Evolutionary conservation across 2,888 invertebrate genomes (phyloP), one percentile per base, ranked within the genome.

Genomic region (Cantharis flavilabris): DNA sequence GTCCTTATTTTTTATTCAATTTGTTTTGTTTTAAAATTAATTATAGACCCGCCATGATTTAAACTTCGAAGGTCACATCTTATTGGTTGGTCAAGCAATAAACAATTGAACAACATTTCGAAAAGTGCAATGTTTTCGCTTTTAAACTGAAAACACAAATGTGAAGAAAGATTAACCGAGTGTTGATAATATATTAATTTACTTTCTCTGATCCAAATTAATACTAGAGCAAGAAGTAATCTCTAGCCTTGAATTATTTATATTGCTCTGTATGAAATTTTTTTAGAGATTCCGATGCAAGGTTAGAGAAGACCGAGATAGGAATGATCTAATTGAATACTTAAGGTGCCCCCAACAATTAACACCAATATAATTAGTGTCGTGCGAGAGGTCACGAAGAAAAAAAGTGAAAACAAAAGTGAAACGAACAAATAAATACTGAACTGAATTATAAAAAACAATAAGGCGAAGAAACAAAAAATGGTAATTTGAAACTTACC

Each of bases 171-270:
- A 33, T 33, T 13, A 33, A 33, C 13, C 13, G 9, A 33, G 13
- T 49, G 49, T 49, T 49, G 49, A 49, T 49, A 49, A 33, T 13
- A 3, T 33, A 13, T 33, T 33, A 49, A 49, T n/a, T n/a, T 71
- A 73, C 78, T 78, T 78, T 78, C 77, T 75, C 78, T 72, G 72
- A 75, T 75, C 72, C 69, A 75, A 67, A 70, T 78, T 67, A 49
- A 62, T 73, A 62, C 64, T 20, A n/a, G 11, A 62, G 49, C 62
- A 49, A 49, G n/a, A 49, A 49, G 7, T 49, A 49, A 49, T 49
- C n/a, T n/a, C 13, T 62, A 75, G 75, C 78, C 78, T 78, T 78
- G 78, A 75, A 75, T 75, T 72, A 26, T 62, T 74, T 77, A 73
- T 77, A 72, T 77, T 67, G 64, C 69, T 74, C 11, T 71, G 63